phyloP scores from a whole-genome alignment of 2,113 vertebrate species.

The Leucoraja erinaceus region DNA sequence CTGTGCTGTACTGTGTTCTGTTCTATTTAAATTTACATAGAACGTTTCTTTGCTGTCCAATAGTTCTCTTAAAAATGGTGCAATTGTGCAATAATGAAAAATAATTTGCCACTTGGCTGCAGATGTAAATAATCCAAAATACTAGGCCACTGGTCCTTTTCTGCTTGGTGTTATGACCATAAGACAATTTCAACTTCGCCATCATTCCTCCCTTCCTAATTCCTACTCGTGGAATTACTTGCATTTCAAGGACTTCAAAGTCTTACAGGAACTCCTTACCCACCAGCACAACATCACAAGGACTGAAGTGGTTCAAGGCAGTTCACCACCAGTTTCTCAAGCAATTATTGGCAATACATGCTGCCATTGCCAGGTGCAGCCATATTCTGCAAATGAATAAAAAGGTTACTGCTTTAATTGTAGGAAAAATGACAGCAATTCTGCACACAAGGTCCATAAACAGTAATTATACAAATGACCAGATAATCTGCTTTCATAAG shows the following conservation, averaged over 20 bases:
- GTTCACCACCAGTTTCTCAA: too few relatives aligned
- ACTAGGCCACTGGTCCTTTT: not conserved
- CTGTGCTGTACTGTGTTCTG: too few relatives aligned
- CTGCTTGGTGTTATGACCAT: not conserved
- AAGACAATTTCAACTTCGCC: not conserved
- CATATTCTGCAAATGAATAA: not conserved
- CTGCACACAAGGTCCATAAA: not conserved
- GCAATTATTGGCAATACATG: too few relatives aligned
- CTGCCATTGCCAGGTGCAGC: too few relatives aligned
- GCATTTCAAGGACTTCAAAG: not conserved
- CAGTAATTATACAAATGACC: not conserved
- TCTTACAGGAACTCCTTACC: too few relatives aligned
- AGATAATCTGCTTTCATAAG: not conserved
- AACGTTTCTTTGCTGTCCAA: too few relatives aligned
- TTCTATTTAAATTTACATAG: too few relatives aligned
- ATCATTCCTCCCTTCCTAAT: not conserved
- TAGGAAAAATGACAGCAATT: not conserved
- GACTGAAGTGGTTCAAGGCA: too few relatives aligned
- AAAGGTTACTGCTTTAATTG: not conserved
- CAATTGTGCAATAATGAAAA: too few relatives aligned
- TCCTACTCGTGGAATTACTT: not conserved
- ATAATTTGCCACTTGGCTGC: not conserved
- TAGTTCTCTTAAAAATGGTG: too few relatives aligned
- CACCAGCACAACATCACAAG: too few relatives aligned
- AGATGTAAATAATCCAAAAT: too few relatives aligned